Base-by-base conservation (phyloP, 2,888 invertebrate species). In the Cataglyphis albicans region DNA sequence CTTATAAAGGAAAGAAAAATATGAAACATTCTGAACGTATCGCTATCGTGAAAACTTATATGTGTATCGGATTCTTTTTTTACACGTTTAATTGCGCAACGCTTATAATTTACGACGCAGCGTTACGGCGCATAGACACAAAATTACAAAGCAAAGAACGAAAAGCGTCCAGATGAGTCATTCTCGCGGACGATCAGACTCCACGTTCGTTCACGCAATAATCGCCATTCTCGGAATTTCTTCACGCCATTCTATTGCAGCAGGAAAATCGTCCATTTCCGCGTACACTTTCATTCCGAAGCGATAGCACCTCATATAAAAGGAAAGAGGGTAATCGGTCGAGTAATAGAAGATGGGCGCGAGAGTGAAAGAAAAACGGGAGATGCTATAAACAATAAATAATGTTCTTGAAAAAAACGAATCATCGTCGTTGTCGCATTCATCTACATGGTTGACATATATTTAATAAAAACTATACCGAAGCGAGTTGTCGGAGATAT, bases 241-340 rank as follows among this genome's bases (percentile, higher is more conserved):
- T 48, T 72, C 21, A 59, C 32, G 59, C 67, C 48, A 21, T 82
- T 83, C 61, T 82, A 83, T 82, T 72, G 38, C 73, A 61, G 44
- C 83, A 38, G 65, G 67, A 65, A 74, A 83, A 83, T 82, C 70
- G 72, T 81, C 73, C 55, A 84, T 73, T 82, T 82, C 65, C 83
- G 67, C 67, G 82, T 68, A 67, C 59, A 82, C 82, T 74, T 75
- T 74, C 68, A 75, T 82, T 55, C 25, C 70, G 38, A 38, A 81
- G 41, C 70, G 81, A 82, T 82, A 82, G 82, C 41, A 48, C 48
- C 35, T 61, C 61, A 41, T 68, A 68, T 82, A 65, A 82, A 64
- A 83, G 38, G 57, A 82, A 82, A 35, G 35, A 18, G 65, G 63
- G 25, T 63, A 55, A 21, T 48, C 38, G 65, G 25, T 35, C 21